Percentiles rank a stretch among this genome's conserved stretches.
phyloP scores from a whole-genome alignment of 1,140 invertebrate species.

The Scaptodrosophila lebanonensis region DNA sequence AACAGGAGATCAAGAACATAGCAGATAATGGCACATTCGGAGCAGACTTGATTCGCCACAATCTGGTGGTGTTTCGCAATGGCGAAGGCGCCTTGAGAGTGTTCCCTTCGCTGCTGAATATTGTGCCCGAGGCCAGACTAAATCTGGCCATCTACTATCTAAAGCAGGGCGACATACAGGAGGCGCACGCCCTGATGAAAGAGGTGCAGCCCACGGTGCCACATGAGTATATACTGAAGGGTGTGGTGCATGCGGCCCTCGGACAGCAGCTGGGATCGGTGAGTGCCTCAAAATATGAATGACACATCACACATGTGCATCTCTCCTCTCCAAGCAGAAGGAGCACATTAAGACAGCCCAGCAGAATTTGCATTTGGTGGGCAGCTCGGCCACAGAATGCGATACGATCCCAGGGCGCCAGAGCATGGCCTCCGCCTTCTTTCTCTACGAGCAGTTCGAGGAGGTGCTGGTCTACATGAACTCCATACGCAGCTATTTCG shows the following conservation, averaged over 20 bases:
- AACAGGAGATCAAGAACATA: conserved; percentile 89
- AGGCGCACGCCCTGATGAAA: conserved; percentile 94
- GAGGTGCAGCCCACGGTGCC: conserved; percentile 95
- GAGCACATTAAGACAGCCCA: conserved; percentile 96
- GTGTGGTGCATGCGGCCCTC: conserved; percentile 94
- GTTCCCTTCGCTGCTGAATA: conserved; percentile 93
- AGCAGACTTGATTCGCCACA: conserved; percentile 95
- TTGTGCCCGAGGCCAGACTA: conserved; percentile 96
- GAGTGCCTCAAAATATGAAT: conserved; percentile 36
- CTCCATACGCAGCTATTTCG: conserved; percentile 97
- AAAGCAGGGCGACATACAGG: conserved; percentile 92
- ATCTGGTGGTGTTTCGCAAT: conserved; percentile 95
- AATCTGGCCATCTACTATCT: conserved; percentile 98
- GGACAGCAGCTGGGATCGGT: conserved; percentile 95
- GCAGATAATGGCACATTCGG: conserved; percentile 92
- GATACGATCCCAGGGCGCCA: conserved; percentile 96
- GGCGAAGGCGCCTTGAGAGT: conserved; percentile 96
- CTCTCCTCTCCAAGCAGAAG: conserved; percentile 80
- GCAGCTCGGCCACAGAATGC: conserved; percentile 96
- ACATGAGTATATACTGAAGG: conserved; percentile 97
- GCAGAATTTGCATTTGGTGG: conserved; percentile 97
- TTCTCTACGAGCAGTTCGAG: conserved; percentile 95
- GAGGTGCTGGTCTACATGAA: conserved; percentile 97
- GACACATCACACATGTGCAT: too few species aligned
- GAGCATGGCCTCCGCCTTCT: conserved; percentile 98